Evolutionary conservation across 2,888 invertebrate species (phyloP), one percentile per base, ranked within the genome.

Genomic region (Trachelus stipa): DNA sequence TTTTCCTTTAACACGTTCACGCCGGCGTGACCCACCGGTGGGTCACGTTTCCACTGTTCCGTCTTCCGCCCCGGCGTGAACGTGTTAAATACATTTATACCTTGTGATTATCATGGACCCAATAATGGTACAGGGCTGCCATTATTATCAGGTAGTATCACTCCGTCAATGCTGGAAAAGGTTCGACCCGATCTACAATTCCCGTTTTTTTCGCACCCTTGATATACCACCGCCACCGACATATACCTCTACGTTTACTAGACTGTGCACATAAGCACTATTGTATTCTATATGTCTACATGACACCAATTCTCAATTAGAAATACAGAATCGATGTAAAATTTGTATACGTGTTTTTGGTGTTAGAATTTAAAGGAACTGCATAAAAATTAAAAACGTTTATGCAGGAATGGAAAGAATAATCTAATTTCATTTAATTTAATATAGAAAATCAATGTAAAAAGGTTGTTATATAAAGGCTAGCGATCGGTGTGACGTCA

Each of bases 91-190:
- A 4, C 4, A 15, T 37, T 37, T 37, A 3, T 37, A 12, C 77
- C 81, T 86, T 84, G 84, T 86, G 83, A 84, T 86, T 85, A 83
- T 81, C 78, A 82, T 82, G 81, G 81, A 79, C 82, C 82, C 82
- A 81, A 83, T 87, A 87, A 87, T 79, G 77, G 74, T 82, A 79
- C 74, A 83, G 82, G 77, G 83, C 83, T 81, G 40, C 6, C 23
- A 56, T 56, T 56, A 56, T 56, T 56, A 6, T 4, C 23, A 4
- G 23, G 83, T 83, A 81, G 83, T 74, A 82, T 83, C 80, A 77
- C 82, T 86, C 80, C 80, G 79, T 84, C 88, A 88, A 88, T 88
- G 86, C 86, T 85, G 84, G 83, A 83, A 80, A 83, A 84, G 9
- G 83, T 83, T 82, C 84, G 84, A 83, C 81, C 81, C 82, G 81